Evolutionary conservation across 1,140 invertebrate species (phyloP).

Genomic region (Colletes latitarsis): DNA sequence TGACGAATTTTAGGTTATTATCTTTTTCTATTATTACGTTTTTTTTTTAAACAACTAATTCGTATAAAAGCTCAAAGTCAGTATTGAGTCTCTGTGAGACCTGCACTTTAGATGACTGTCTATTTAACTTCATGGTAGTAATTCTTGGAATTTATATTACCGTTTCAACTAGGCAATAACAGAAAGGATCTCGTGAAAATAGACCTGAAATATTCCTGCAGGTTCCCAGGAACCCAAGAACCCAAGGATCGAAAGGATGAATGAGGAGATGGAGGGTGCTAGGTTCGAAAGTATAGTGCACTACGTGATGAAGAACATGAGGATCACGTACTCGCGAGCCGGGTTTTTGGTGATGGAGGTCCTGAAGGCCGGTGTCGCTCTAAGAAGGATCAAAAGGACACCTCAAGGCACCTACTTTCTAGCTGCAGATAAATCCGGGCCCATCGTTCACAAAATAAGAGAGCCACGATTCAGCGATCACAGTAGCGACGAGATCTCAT

Average conservation of each 20-base stretch:
- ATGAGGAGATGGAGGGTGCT: conserved; percentile 59
- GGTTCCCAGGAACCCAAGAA: conserved; percentile 4
- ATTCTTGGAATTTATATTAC: no score
- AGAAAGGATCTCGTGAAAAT: conserved; percentile 3
- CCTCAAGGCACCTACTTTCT: conserved; percentile 64
- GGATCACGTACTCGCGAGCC: conserved; percentile 64
- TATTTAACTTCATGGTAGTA: no score
- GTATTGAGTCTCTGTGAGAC: no score
- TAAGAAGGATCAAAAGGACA: conserved; percentile 71
- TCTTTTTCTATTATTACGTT: no score
- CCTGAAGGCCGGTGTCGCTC: conserved; percentile 68
- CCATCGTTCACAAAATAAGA: conserved; percentile 55
- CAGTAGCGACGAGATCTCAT: conserved; percentile 50
- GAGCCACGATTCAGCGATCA: conserved; percentile 67
- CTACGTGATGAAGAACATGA: conserved; percentile 69
- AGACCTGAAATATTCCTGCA: conserved; percentile 48
- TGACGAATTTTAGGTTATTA: no score
- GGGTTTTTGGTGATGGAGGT: conserved; percentile 69
- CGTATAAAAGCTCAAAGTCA: no score
- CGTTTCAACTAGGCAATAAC: no score
- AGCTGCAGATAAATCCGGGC: conserved; percentile 45
- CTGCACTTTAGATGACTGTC: no score
- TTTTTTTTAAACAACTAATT: no score
- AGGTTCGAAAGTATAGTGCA: conserved; percentile 71
- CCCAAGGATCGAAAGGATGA: conserved; percentile 24